phyloP scores from a whole-genome alignment of 2,888 invertebrate species.

The Mesochorus sp. region DNA sequence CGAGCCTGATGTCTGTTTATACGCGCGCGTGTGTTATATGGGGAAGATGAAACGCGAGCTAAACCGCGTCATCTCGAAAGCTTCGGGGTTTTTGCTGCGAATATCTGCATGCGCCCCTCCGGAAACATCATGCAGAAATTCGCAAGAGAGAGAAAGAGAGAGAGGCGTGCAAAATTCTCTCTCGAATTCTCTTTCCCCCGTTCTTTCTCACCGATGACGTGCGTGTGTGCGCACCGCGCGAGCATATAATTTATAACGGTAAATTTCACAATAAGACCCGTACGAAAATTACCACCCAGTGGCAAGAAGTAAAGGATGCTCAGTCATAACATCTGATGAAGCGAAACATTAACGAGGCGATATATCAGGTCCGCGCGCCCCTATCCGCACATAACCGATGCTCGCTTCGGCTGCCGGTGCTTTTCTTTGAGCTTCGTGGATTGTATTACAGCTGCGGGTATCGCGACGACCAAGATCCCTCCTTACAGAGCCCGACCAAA shows the following conservation, averaged over 20 bases:
- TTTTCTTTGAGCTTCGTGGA: conserved; percentile 59
- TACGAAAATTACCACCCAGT: conserved; percentile 79
- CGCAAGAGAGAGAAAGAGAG: too few species aligned
- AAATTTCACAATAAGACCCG: conserved; percentile 77
- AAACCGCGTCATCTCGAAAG: conserved; percentile 54
- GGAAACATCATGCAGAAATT: conserved; percentile 53
- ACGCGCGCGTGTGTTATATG: conserved; percentile 18
- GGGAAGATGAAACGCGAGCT: conserved; percentile 66
- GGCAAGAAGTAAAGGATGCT: conserved; percentile 76
- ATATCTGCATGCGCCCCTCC: conserved; percentile 68
- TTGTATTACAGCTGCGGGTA: background rate
- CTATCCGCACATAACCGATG: conserved; percentile 55
- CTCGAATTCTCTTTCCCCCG: background rate
- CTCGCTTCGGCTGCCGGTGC: conserved; percentile 61
- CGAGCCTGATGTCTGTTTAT: conserved; percentile 56
- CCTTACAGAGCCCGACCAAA: too few species aligned
- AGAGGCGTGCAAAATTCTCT: conserved; percentile 24
- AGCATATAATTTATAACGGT: conserved; percentile 73
- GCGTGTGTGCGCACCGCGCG: conserved; percentile 1
- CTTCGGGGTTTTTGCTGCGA: conserved; percentile 7
- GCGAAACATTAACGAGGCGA: conserved; percentile 80
- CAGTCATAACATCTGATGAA: conserved; percentile 80
- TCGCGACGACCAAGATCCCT: too few species aligned
- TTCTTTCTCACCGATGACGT: conserved; percentile 10
- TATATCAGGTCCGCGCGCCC: conserved; percentile 72